A percentile compares a stretch with the other conserved stretches of the same genome.
phyloP scores from a whole-genome alignment of 1,140 invertebrate species.

The Gyrodactylus salaris region DNA sequence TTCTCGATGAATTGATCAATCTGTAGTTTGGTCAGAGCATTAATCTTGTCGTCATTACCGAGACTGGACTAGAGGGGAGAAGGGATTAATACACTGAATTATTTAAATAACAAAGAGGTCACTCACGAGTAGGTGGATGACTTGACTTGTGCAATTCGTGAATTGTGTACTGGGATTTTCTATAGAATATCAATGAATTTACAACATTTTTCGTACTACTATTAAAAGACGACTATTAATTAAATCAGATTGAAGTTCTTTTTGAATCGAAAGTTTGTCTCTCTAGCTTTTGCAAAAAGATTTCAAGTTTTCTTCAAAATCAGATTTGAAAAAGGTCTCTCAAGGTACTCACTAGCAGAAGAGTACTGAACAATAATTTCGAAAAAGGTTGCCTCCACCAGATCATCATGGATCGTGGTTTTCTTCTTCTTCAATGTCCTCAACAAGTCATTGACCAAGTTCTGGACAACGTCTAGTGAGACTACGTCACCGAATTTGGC shows the following conservation, averaged over 20 bases:
- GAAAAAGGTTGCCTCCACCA: neutral
- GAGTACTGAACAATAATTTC: neutral
- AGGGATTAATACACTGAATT: no score
- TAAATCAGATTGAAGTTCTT: no score
- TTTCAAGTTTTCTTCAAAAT: neutral
- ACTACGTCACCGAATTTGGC: neutral
- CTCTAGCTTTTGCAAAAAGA: no score
- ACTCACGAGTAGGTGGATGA: neutral
- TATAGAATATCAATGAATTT: no score
- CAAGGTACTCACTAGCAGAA: neutral
- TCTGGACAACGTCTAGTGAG: neutral
- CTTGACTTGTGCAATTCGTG: neutral
- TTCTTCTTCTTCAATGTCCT: neutral
- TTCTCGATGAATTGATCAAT: neutral
- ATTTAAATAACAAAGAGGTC: no score
- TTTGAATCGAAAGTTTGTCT: no score
- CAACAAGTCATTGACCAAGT: neutral
- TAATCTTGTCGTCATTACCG: no score
- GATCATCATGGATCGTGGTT: neutral
- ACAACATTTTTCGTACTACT: no score
- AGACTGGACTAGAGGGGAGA: no score
- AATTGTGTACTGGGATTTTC: neutral
- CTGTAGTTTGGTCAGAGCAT: no score
- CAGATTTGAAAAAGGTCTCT: neutral
- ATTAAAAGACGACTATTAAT: no score